Base-by-base conservation (phyloP, 1,140 invertebrate species). In the Drosophila willistoni region DNA sequence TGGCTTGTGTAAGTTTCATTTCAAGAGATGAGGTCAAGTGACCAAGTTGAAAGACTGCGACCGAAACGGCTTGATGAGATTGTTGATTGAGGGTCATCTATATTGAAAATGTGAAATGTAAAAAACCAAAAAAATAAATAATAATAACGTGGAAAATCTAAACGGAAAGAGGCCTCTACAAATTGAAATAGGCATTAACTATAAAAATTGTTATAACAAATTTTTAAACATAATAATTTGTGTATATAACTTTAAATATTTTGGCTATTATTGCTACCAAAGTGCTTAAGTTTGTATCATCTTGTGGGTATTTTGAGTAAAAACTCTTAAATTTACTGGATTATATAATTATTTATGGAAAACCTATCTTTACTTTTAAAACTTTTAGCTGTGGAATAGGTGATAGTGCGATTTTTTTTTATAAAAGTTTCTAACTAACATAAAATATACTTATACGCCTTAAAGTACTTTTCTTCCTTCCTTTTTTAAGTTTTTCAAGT, bases 1-100 rank as follows among this genome's bases (percentile, higher is more conserved):
- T 19, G 60, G 42, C 41, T 77, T 25, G 39, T 36, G 34, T 36
- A 39, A 39, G 36, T 39, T 39, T 12, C 36, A 12, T 13, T 39
- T 12, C 12, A 39, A 56, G 47, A 55, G 73, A 77, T 62, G 67
- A 77, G 67, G 60, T 64, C 61, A 68, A 77, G 66, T 61, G 64
- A 39, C n/a, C 25, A 42, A 33, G 36, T n/a, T 60, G 33, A 51
- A 47, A 17, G 25, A 33, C 25, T 29, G 29, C 7, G 44, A 47
- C 14, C 17, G 54, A 56, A 29, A 34, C n/a, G 29, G 29, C 55
- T 57, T 29, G 44, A 22, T 51, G 44, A 51, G 44, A 22, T 19
- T 51, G 9, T 22, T 51, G 17, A 51, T 51, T 51, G 44, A 51
- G 44, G 44, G 44, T 51, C 44, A 51, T 51, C 44, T 51, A 51